Evolutionary conservation across 2,113 vertebrate genomes (phyloP).

Genomic region (Gymnobelideus leadbeateri): DNA sequence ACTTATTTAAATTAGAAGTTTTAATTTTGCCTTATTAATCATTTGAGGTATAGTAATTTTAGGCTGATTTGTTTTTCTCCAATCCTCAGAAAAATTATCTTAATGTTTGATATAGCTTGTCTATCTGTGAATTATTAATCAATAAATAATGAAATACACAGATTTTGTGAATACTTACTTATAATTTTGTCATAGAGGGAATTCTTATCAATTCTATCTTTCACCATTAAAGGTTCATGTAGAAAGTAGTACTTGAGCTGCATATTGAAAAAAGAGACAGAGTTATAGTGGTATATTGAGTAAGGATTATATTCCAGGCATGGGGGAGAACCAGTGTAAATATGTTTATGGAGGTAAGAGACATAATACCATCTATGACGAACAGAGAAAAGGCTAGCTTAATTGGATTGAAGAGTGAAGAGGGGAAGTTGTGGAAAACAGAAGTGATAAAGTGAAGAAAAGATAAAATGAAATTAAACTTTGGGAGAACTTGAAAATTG

Average conservation of each 20-base stretch:
- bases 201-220: not conserved
- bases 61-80: not conserved
- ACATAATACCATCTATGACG: not conserved
- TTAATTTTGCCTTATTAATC: not conserved
- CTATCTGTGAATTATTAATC: not conserved
- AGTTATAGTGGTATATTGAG: not conserved
- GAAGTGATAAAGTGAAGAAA: no score
- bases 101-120: not conserved
- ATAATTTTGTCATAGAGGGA: not conserved
- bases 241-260: not conserved
- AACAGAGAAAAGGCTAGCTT: accelerated
- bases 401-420: not conserved
- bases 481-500: not conserved
- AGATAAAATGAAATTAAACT: not conserved
- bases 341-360: not conserved
- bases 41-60: not conserved
- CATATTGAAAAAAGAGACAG: not conserved
- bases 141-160: not conserved
- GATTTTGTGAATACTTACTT: not conserved
- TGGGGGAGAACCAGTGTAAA: not conserved
- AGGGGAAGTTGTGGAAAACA: accelerated
- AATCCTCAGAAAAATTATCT: not conserved
- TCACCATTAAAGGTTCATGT: not conserved
- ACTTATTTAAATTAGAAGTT: not conserved
- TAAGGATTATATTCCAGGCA: not conserved